Evolutionary conservation across 1,140 invertebrate species (phyloP).

Genomic region (Lepidostoma basale): DNA sequence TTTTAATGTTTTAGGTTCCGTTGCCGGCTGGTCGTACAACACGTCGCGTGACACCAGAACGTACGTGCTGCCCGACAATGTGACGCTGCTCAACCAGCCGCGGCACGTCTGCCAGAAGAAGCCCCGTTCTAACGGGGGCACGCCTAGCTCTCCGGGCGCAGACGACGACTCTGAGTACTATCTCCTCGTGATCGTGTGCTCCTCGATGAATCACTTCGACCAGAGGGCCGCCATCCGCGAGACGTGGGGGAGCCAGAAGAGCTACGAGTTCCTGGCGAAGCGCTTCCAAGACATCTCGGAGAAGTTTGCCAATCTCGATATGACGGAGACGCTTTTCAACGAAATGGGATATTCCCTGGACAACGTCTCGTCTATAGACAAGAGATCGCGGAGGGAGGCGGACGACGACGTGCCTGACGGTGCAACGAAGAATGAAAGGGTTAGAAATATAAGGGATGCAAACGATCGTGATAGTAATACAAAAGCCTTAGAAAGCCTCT

Average conservation of each 20-base stretch:
- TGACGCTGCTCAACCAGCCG: slow-evolving; percentile 70
- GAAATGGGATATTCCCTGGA: slow-evolving; percentile 26
- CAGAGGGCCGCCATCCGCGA: slow-evolving; percentile 74
- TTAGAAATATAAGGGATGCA: neutral
- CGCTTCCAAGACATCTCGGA: slow-evolving; percentile 47
- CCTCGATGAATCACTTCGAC: slow-evolving; percentile 70
- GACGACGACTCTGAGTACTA: slow-evolving; percentile 55
- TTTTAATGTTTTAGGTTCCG: slow-evolving; percentile 59
- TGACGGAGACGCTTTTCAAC: slow-evolving; percentile 31
- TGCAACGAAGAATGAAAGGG: neutral
- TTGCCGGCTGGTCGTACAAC: slow-evolving; percentile 74
- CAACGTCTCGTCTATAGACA: slow-evolving; percentile 28
- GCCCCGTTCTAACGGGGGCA: neutral
- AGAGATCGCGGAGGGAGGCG: slow-evolving; percentile 17
- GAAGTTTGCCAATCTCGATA: slow-evolving; percentile 24
- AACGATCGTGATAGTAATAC: slow-evolving; percentile 11
- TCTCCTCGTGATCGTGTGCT: slow-evolving; percentile 76
- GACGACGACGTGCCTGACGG: slow-evolving; percentile 29
- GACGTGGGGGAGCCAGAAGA: slow-evolving; percentile 77
- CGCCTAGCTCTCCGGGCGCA: slow-evolving; percentile 31
- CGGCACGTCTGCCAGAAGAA: slow-evolving; percentile 60
- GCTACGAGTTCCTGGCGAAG: slow-evolving; percentile 58
- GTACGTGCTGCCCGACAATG: slow-evolving; percentile 73
- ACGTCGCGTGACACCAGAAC: slow-evolving; percentile 71
- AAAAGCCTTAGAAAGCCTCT: neutral